Evolutionary conservation across 2,113 vertebrate species (phyloP), one percentile per base, ranked within the genome.

Genomic region (Neopipo cinnamomea): DNA sequence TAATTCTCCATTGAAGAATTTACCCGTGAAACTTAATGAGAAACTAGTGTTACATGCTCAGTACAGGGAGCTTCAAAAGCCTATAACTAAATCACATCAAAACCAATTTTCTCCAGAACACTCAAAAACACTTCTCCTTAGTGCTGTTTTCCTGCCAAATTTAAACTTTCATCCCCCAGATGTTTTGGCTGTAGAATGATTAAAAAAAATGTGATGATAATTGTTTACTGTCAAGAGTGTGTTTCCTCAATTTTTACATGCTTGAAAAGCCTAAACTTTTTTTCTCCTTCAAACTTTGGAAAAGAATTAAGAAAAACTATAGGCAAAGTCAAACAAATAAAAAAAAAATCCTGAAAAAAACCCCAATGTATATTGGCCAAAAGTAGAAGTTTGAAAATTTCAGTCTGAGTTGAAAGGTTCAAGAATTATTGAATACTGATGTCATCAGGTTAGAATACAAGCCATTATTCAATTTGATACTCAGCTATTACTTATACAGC

Each of bases 361-460:
- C 3, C 25, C 20, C 12, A 39, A 4, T 21, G 13, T 3, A 16
- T 31, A 41, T 56, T 61, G n/a, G 22, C 20, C 41, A 37, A 70
- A 68, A 77, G 35, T 47, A 82, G 62, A 94, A 53, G 61, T 71
- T 39, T 76, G 23, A 71, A 73, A 85, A 91, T 77, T 93, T 90
- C 47, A 83, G 35, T 13, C 39, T 80, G 78, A 91, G 78, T 53
- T 93, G 85, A 94, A 97, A 86, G 75, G 63, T 91, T 93, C 59
- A 80, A 42, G 71, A 90, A 80, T 88, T 91, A 88, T 87, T 89
- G 91, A 91, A 91, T 85, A 89, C 78, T 91, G 59, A 91, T 96
- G 93, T 95, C 89, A 96, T 70, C 91, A 89, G 82, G 78, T 94
- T 97, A 96, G 87, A 85, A 91, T 91, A 88, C 53, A 80, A 93